Conservation (phyloP, 2,797 vertebrate genomes). For the Balearica regulorum region DNA sequence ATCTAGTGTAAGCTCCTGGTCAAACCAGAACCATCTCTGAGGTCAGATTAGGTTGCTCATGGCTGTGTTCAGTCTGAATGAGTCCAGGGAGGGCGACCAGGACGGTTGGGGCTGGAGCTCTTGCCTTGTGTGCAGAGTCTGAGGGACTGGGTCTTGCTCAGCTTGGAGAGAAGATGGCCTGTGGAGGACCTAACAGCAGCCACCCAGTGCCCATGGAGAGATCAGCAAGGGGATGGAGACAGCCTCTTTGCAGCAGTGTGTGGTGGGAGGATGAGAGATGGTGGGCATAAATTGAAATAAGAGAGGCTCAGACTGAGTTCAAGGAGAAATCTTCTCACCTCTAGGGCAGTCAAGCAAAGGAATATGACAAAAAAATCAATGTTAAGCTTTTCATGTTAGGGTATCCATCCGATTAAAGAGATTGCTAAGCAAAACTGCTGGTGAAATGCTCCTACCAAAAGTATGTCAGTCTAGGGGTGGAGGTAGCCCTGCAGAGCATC, state of each 20-base stretch:
- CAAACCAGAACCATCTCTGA: neutral
- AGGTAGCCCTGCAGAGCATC: neutral
- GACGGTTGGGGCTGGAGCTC: neutral
- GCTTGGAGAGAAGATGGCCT: neutral
- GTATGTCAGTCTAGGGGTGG: neutral
- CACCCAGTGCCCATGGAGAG: too few relatives aligned
- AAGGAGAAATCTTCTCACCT: neutral
- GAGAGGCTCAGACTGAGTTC: neutral
- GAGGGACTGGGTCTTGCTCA: neutral
- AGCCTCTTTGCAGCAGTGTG: fast-evolving
- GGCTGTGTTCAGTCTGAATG: neutral
- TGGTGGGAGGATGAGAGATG: neutral
- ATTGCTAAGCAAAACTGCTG: neutral
- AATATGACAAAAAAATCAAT: too few relatives aligned
- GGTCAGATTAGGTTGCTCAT: neutral
- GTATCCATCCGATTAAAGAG: neutral
- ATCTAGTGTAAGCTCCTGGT: neutral
- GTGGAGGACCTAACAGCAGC: neutral
- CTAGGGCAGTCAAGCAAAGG: neutral
- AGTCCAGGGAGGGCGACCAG: neutral
- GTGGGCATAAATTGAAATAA: neutral
- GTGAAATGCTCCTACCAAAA: neutral
- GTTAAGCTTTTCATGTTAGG: neutral
- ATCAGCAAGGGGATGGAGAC: neutral
- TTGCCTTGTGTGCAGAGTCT: neutral